Base-by-base conservation (phyloP, 2,113 vertebrate species). In the Chauna torquata region DNA sequence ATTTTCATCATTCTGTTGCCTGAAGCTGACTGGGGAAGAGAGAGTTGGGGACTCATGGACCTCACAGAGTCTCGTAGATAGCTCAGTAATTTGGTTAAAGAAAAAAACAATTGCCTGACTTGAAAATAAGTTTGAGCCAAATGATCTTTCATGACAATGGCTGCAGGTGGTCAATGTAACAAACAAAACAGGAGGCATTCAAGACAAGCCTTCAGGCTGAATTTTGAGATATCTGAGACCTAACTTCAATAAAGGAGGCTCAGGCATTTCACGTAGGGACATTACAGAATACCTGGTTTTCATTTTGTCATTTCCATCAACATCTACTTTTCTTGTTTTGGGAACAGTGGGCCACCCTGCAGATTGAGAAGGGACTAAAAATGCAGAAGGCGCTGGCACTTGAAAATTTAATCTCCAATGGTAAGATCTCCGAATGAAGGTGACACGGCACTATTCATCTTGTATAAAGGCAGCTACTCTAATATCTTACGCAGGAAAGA, bases 301-400 rank as follows among this genome's bases (percentile, higher is more conserved):
- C n/a, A n/a, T n/a, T n/a, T n/a, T n/a, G n/a, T n/a, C n/a, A n/a
- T n/a, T n/a, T n/a, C n/a, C 36, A 75, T 74, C 58, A 93, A 62
- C 68, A 66, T 88, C 87, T 76, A 28, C 68, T 59, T 88, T 87
- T 98, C 64, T 98, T 90, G 96, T 90, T 98, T 95, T 98, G 92
- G 92, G 52, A 96, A 97, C 94, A 99, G 99, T 99, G 99, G 99
- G 98, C 99, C 49, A 98, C 98, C 1, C 42, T 99, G 55, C 98
- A 99, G 57, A 99, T 99, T 96, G 98, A 99, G 97, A 98, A 98
- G 92, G 98, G 98, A 94, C 97, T 94, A 20, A 97, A 97, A 93
- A 96, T 98, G 80, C 97, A 96, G 96, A 95, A 98, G 90, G 95
- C 91, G 57, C 94, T 97, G 30, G 94, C 91, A 42, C 96, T 96